Conservation (phyloP, 2,113 vertebrate species). For the Prinia subflava region DNA sequence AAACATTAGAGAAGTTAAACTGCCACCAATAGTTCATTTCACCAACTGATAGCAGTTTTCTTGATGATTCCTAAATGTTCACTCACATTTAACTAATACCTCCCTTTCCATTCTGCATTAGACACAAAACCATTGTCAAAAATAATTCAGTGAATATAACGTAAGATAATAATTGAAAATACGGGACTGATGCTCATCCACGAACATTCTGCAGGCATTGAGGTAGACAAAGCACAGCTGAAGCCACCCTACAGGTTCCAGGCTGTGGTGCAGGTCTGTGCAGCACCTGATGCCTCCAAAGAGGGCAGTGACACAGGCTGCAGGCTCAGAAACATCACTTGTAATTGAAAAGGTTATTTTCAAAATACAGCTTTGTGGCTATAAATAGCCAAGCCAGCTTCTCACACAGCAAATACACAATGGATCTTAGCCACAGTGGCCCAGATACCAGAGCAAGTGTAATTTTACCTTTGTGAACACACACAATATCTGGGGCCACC, state of each 20-base stretch:
- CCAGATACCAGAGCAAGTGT: neutral
- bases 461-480: neutral
- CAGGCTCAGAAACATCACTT: neutral
- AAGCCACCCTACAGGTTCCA: neutral
- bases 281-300: neutral
- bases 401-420: neutral
- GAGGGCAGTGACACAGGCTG: neutral
- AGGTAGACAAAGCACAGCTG: neutral
- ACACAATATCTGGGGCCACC: neutral
- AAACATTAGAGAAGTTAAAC: neutral
- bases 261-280: neutral
- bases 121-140: neutral
- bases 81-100: neutral
- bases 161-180: neutral
- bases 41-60: neutral
- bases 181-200: neutral
- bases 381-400: neutral
- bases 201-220: neutral
- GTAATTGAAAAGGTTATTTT: constrained; percentile 1
- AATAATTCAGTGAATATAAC: neutral
- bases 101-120: neutral
- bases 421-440: neutral
- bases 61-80: neutral
- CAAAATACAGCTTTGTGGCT: neutral
- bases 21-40: neutral